Evolutionary conservation across 2,888 invertebrate species (phyloP).

Genomic region (Scaptodrosophila latifasciaeformis): DNA sequence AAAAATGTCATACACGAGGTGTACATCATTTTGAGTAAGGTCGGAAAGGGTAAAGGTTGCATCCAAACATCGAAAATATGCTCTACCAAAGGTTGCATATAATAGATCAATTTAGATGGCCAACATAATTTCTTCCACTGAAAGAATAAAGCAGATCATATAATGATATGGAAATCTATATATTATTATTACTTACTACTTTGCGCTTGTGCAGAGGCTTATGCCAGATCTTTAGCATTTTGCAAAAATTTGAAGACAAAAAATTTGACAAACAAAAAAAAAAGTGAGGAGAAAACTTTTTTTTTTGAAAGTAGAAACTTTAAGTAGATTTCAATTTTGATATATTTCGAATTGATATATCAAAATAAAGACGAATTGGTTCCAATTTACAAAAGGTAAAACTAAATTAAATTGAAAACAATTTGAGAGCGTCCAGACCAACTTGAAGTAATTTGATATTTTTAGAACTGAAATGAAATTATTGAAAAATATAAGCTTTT

Average conservation of each 20-base stretch:
- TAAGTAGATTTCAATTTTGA: too few relatives aligned
- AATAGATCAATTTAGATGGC: slow-evolving; percentile 52
- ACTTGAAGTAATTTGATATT: slow-evolving; percentile 14
- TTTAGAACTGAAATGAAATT: slow-evolving; percentile 3
- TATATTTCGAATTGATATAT: too few relatives aligned
- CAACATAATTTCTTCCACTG: slow-evolving; percentile 59
- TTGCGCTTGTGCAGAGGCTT: slow-evolving; percentile 68
- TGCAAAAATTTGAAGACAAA: not conserved
- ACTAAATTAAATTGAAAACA: too few relatives aligned
- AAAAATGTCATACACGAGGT: slow-evolving; percentile 47
- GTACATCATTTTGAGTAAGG: slow-evolving; percentile 56
- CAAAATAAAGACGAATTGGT: too few relatives aligned
- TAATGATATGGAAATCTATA: not conserved
- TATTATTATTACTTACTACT: slow-evolving; percentile 55
- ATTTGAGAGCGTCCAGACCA: too few relatives aligned
- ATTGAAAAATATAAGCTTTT: not conserved
- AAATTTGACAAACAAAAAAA: not conserved
- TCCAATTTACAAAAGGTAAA: too few relatives aligned
- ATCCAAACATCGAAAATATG: slow-evolving; percentile 60
- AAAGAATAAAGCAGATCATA: not conserved
- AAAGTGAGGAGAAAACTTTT: too few relatives aligned
- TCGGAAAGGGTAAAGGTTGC: slow-evolving; percentile 68
- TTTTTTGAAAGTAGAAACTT: too few relatives aligned
- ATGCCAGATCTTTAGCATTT: slow-evolving; percentile 58
- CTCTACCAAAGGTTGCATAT: slow-evolving; percentile 56